Evolutionary conservation across 2,113 vertebrate genomes (phyloP).

Genomic region (Dicentrarchus labrax): DNA sequence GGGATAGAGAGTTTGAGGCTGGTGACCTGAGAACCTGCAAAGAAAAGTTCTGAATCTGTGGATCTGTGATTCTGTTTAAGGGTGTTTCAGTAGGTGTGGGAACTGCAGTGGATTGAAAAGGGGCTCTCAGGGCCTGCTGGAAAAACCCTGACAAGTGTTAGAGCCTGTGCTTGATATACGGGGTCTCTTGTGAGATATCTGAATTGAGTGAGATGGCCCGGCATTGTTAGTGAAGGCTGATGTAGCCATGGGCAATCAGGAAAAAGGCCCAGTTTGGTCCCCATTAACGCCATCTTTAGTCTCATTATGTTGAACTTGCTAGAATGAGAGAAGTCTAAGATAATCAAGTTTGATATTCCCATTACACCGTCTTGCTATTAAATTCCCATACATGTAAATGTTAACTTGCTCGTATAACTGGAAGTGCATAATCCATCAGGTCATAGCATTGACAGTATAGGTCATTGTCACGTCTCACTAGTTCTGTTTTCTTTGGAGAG

Average conservation of each 20-base stretch:
- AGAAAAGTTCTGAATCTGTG: slow-evolving; percentile 66
- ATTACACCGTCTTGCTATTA: slow-evolving; percentile 2
- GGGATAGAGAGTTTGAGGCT: slow-evolving; percentile 59
- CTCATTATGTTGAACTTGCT: slow-evolving; percentile 13
- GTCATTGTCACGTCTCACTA: not conserved
- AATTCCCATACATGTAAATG: not conserved
- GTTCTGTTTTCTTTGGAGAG: not conserved
- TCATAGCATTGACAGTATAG: not conserved
- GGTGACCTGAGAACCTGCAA: slow-evolving; percentile 63
- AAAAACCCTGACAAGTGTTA: slow-evolving; percentile 66
- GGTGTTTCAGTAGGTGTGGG: slow-evolving; percentile 77
- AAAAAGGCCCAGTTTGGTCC: slow-evolving; percentile 33
- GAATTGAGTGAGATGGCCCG: slow-evolving; percentile 52
- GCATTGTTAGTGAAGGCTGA: slow-evolving; percentile 63
- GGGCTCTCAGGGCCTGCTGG: slow-evolving; percentile 56
- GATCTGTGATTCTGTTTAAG: slow-evolving; percentile 58
- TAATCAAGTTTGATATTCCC: not conserved
- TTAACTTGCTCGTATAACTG: not conserved
- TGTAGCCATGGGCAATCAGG: slow-evolving; percentile 44
- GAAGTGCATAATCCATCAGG: not conserved
- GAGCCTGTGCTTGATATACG: slow-evolving; percentile 66
- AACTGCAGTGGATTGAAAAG: slow-evolving; percentile 75
- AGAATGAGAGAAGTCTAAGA: not conserved
- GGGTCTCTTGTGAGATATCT: slow-evolving; percentile 69
- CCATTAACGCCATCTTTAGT: slow-evolving; percentile 1